Percentiles rank a stretch among this genome's conserved stretches.
Conservation (phyloP, 2,113 vertebrate species). For the Emydura subglobosa region DNA sequence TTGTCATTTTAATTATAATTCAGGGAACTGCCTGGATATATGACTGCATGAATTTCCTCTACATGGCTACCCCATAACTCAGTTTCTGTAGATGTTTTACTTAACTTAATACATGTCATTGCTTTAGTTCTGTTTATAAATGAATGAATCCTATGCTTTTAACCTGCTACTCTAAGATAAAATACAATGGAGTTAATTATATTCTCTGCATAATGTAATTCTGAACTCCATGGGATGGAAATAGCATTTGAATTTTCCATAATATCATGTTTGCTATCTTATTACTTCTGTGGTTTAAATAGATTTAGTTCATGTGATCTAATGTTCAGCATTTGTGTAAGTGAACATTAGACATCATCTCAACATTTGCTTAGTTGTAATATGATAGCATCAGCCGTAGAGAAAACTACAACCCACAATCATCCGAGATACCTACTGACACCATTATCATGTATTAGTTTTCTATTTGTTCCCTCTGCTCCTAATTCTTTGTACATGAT, state of each 20-base stretch:
- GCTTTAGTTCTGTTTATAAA: slow-evolving; percentile 69
- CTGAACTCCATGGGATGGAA: slow-evolving; percentile 71
- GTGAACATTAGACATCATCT: slow-evolving; percentile 57
- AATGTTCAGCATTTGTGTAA: slow-evolving; percentile 69
- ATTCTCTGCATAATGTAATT: slow-evolving; percentile 75
- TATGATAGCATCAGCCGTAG: background rate
- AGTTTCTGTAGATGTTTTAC: slow-evolving; percentile 44
- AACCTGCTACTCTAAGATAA: slow-evolving; percentile 67
- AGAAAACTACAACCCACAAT: background rate
- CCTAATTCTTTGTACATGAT: slow-evolving; percentile 18
- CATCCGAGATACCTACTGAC: background rate
- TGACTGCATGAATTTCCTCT: slow-evolving; percentile 17
- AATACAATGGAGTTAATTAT: slow-evolving; percentile 77
- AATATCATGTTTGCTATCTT: slow-evolving; percentile 73
- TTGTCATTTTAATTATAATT: slow-evolving; percentile 69
- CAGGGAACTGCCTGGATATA: slow-evolving; percentile 34
- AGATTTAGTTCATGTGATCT: slow-evolving; percentile 71
- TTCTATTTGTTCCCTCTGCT: background rate
- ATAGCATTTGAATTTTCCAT: slow-evolving; percentile 72
- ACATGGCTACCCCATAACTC: slow-evolving; percentile 11
- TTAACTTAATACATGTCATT: slow-evolving; percentile 40
- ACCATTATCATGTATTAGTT: background rate
- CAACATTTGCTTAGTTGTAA: slow-evolving; percentile 37
- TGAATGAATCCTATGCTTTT: slow-evolving; percentile 63
- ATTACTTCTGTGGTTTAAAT: slow-evolving; percentile 73